Percentiles rank a stretch among this genome's conserved stretches.
phyloP scores from a whole-genome alignment of 2,113 vertebrate genomes.

The Dissostichus mawsoni region DNA sequence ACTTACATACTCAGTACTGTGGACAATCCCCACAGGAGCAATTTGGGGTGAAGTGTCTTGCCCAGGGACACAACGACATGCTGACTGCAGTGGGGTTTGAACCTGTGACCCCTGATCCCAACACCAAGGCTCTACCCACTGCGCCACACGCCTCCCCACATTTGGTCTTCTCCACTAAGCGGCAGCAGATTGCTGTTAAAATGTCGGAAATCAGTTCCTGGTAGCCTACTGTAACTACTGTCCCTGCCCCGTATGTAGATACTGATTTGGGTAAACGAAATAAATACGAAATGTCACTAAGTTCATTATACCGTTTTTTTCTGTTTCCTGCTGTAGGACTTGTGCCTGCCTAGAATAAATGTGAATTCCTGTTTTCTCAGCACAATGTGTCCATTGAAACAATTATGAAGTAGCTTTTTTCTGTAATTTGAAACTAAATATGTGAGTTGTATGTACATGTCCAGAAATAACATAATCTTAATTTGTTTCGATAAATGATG shows the following conservation, averaged over 20 bases:
- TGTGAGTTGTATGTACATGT: neutral
- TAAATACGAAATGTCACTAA: neutral
- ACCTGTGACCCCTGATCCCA: no score
- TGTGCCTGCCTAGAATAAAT: neutral
- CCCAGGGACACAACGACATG: no score
- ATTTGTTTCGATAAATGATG: neutral
- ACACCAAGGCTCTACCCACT: no score
- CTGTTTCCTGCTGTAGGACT: neutral
- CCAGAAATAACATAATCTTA: neutral
- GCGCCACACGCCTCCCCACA: no score
- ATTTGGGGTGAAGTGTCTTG: no score
- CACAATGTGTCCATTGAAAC: neutral
- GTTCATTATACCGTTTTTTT: neutral
- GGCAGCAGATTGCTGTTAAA: constrained; percentile 48
- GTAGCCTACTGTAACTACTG: no score
- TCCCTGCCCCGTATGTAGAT: neutral
- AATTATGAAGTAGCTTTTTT: no score
- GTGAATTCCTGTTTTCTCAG: neutral
- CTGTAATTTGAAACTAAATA: neutral
- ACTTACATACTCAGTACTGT: no score
- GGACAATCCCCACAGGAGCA: no score
- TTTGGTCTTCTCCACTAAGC: constrained; percentile 35
- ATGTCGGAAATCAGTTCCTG: neutral
- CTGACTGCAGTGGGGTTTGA: no score
- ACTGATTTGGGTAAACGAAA: neutral